Base-by-base conservation (phyloP, 1,140 invertebrate species). In the Callitettix versicolor region DNA sequence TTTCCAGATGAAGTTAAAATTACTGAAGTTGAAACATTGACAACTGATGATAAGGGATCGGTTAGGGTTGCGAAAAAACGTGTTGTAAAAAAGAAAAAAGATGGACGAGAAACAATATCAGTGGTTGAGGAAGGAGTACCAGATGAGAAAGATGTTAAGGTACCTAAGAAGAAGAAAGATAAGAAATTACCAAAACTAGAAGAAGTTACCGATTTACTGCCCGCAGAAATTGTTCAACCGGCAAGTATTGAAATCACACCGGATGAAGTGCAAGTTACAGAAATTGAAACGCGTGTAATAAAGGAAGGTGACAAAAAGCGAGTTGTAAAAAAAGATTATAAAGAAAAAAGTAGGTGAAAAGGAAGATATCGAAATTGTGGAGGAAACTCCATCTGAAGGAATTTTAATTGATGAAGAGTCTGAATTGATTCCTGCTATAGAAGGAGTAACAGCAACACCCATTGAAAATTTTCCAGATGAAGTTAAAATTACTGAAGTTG, bases 261-360 rank as follows among this genome's bases (percentile, higher is more conserved):
- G 20, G 58, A 60, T 34, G 68, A 71, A 56, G 67, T 71, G 7
- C 66, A 66, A 4, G 62, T 73, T 1, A 69, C 71, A 9, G 69
- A 76, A 57, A 67, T 69, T n/a, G 64, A 58, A 26, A 57, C 41
- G 1, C 18, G 4, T 57, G 30, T 42, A 15, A 49, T 21, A 34
- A 49, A 56, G 20, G 48, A 50, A 24, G 48, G 24, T 14, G 41
- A 21, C 34, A 48, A 57, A 20, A 54, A 20, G 15, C 17, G 24
- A 9, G 33, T 54, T n/a, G 34, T 41, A 15, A 54, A 44, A 44
- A 17, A 43, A 41, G 42, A 36, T 41, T 60, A 65, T 62, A 52
- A 66, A 50, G 43, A 60, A 55, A 24, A 38, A 61, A 63, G 65
- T 62, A 55, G 46, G 59, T 11, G 49, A 57, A 12, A 58, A 63